Percentiles rank a stretch among this genome's conserved stretches.
Evolutionary conservation across 2,888 invertebrate species (phyloP).

Genomic region (Acleris literana): DNA sequence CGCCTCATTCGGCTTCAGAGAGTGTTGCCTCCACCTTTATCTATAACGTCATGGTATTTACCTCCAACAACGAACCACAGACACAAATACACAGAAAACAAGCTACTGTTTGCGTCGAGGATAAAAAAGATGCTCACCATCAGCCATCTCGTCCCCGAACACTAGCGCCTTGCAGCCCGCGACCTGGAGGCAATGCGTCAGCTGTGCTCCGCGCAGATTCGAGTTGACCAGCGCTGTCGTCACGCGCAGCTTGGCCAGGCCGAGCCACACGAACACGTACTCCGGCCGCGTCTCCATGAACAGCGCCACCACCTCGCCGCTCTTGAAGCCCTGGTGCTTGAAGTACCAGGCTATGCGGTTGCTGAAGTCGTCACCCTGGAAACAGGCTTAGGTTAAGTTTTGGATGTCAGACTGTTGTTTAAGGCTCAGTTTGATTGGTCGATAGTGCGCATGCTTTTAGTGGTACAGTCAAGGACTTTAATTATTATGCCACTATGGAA

Average conservation of each 20-base stretch:
- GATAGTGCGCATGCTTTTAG: too few relatives aligned
- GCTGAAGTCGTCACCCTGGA: constrained; percentile 83
- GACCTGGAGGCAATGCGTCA: constrained; percentile 91
- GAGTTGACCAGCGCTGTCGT: constrained; percentile 95
- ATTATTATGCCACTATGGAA: too few relatives aligned
- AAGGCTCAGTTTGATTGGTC: too few relatives aligned
- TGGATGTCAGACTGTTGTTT: too few relatives aligned
- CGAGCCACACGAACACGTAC: constrained; percentile 95
- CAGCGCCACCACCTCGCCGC: constrained; percentile 93
- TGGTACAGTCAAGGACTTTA: too few relatives aligned
- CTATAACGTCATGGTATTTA: too few relatives aligned
- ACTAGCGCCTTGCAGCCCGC: constrained; percentile 91
- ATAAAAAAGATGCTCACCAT: constrained; percentile 57
- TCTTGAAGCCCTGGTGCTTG: constrained; percentile 76
- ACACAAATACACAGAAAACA: too few relatives aligned
- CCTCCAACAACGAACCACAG: too few relatives aligned
- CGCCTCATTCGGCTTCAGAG: too few relatives aligned
- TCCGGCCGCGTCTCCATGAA: constrained; percentile 95
- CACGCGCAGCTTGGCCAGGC: constrained; percentile 92
- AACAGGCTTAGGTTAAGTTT: not conserved
- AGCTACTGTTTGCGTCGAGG: not conserved
- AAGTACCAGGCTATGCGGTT: constrained; percentile 84
- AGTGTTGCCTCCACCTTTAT: too few relatives aligned
- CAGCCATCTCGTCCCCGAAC: constrained; percentile 85
- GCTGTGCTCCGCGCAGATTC: constrained; percentile 89